Conservation (phyloP, 2,113 vertebrate species). For the Austrofundulus limnaeus region DNA sequence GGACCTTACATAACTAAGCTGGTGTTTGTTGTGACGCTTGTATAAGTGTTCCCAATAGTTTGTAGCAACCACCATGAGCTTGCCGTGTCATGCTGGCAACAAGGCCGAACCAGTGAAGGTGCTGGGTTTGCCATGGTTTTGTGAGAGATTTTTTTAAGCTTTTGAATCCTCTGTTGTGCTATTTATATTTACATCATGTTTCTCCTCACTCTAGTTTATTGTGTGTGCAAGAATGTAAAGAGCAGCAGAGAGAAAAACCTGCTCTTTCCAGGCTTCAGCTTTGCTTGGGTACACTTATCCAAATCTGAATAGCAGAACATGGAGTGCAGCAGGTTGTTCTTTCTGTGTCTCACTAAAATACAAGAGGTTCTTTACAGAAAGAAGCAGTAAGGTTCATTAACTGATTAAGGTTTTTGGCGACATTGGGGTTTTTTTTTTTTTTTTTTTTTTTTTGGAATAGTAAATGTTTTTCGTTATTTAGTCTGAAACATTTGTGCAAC, state of each 20-base stretch:
- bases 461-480: slow-evolving; percentile 2
- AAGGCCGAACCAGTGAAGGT: slow-evolving; percentile 10
- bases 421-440: neutral
- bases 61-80: slow-evolving; percentile 25
- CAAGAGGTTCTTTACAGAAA: slow-evolving; percentile 14
- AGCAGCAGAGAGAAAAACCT: neutral
- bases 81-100: slow-evolving; percentile 2
- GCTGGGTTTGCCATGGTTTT: neutral
- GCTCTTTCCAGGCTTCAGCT: neutral
- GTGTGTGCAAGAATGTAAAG: slow-evolving; percentile 26
- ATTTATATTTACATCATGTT: neutral
- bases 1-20: slow-evolving; percentile 67
- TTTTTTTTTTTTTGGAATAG: neutral
- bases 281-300: slow-evolving; percentile 6
- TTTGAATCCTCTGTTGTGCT: slow-evolving; percentile 1
- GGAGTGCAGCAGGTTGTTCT: slow-evolving; percentile 1
- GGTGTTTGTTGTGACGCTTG: slow-evolving; percentile 59
- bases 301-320: slow-evolving; percentile 3
- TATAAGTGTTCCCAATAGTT: slow-evolving; percentile 54
- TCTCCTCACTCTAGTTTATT: slow-evolving; percentile 5
- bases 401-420: neutral
- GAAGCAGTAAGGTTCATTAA: neutral
- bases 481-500: neutral
- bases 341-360: neutral
- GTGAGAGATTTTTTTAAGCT: slow-evolving; percentile 5